Conservation (phyloP, 2,113 vertebrate genomes). For the Xyrauchen texanus region DNA sequence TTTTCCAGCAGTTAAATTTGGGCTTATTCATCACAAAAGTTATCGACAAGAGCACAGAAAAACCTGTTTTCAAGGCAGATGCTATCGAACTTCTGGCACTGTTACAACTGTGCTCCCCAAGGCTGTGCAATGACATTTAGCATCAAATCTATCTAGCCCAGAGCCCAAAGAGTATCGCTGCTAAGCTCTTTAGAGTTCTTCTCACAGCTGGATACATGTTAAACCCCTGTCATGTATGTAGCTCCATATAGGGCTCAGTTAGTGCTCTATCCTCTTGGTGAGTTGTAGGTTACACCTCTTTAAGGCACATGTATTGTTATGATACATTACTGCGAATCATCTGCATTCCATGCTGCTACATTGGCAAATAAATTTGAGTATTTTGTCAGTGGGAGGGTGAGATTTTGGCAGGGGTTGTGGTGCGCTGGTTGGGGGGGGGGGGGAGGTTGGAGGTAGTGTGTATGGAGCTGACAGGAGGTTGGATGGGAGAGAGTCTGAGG, state of each 20-base stretch:
- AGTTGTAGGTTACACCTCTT: neutral
- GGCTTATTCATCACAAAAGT: neutral
- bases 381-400: conserved; percentile 40
- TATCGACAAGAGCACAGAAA: neutral
- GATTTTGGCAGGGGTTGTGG: conserved; percentile 34
- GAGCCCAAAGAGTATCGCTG: neutral
- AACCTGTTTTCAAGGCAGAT: conserved; percentile 15
- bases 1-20: conserved; percentile 3
- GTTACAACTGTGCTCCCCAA: conserved; percentile 24
- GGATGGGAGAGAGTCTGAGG: conserved; percentile 60
- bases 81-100: conserved; percentile 22
- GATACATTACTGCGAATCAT: no score
- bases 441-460: conserved; percentile 42
- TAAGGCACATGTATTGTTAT: no score
- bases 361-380: neutral
- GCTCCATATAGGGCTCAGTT: conserved; percentile 13
- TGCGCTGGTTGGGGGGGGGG: conserved; percentile 7
- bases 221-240: conserved; percentile 29
- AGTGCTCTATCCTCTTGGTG: conserved; percentile 4
- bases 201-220: conserved; percentile 36
- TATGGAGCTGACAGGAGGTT: conserved; percentile 61
- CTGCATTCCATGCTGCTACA: conserved; percentile 14
- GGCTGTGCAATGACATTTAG: conserved; percentile 27
- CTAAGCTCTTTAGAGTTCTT: conserved; percentile 28
- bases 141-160: conserved; percentile 33